Conservation (phyloP, 2,888 invertebrate genomes). For the Suillia variegata region DNA sequence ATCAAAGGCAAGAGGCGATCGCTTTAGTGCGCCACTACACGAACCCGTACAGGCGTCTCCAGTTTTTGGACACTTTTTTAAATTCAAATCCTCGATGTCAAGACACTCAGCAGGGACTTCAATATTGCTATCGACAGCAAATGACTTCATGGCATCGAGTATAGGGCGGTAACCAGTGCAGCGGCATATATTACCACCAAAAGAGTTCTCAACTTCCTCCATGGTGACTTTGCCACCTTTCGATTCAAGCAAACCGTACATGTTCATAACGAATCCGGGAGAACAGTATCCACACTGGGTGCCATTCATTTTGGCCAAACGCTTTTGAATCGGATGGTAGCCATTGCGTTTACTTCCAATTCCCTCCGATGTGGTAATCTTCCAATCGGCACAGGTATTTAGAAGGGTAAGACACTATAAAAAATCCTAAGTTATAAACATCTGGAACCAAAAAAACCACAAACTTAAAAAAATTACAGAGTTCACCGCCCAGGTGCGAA, state of each 20-base stretch:
- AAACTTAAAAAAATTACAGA: too few species aligned
- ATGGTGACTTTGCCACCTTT: slow-evolving; percentile 64
- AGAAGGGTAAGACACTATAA: slow-evolving; percentile 69
- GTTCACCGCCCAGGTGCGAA: slow-evolving; percentile 66
- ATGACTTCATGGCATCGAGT: slow-evolving; percentile 78
- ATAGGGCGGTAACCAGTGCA: slow-evolving; percentile 83
- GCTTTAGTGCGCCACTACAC: slow-evolving; percentile 35
- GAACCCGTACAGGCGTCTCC: slow-evolving; percentile 54
- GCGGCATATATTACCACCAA: slow-evolving; percentile 79
- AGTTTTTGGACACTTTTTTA: slow-evolving; percentile 60
- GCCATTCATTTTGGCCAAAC: slow-evolving; percentile 70
- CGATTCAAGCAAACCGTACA: slow-evolving; percentile 65
- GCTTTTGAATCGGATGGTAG: slow-evolving; percentile 72
- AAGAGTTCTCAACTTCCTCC: slow-evolving; percentile 74
- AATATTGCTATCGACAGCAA: slow-evolving; percentile 68
- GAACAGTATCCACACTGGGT: slow-evolving; percentile 79
- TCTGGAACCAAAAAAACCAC: too few species aligned
- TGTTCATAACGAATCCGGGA: slow-evolving; percentile 79
- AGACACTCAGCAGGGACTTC: slow-evolving; percentile 59
- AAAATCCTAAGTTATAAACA: too few species aligned
- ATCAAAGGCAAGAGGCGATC: slow-evolving; percentile 27
- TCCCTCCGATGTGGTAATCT: slow-evolving; percentile 75
- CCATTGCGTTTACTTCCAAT: slow-evolving; percentile 70
- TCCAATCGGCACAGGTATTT: slow-evolving; percentile 70
- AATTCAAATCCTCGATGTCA: slow-evolving; percentile 61